Conservation (phyloP, 2,888 invertebrate species). For the Noctua janthina region DNA sequence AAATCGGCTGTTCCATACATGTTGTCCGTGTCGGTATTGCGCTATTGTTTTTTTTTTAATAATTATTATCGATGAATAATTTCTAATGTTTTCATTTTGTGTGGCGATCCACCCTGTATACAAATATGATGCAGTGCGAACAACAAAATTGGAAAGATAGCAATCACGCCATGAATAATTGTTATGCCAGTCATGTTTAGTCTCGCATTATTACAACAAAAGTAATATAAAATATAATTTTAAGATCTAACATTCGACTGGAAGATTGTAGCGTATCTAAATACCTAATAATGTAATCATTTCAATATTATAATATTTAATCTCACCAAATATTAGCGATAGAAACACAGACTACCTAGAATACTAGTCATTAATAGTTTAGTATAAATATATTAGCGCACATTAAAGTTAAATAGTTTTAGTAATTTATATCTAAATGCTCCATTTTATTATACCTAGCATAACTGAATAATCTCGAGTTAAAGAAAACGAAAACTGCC, state of each 20-base stretch:
- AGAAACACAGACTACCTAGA: constrained; percentile 66
- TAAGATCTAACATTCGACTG: constrained; percentile 44
- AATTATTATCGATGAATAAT: no score
- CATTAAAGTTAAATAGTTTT: constrained; percentile 68
- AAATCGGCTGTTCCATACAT: no score
- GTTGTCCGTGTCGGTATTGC: no score
- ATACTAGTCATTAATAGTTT: constrained; percentile 69
- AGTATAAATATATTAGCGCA: constrained; percentile 74
- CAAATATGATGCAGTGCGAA: no score
- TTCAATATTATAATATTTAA: constrained; percentile 52
- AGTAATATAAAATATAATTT: constrained; percentile 21
- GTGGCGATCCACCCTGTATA: no score
- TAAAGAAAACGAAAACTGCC: constrained; percentile 81
- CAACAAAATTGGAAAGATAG: neutral
- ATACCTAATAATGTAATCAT: constrained; percentile 51
- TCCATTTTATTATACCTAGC: constrained; percentile 67
- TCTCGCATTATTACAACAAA: neutral
- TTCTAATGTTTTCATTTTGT: no score
- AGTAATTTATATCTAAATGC: constrained; percentile 59
- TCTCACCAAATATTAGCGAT: constrained; percentile 66
- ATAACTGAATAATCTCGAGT: constrained; percentile 71
- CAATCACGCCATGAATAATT: neutral
- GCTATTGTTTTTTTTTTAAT: no score
- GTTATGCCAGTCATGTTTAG: constrained; percentile 2
- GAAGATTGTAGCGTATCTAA: constrained; percentile 36